Conservation (phyloP, 2,113 vertebrate species). For the Xiphorhynchus elegans region DNA sequence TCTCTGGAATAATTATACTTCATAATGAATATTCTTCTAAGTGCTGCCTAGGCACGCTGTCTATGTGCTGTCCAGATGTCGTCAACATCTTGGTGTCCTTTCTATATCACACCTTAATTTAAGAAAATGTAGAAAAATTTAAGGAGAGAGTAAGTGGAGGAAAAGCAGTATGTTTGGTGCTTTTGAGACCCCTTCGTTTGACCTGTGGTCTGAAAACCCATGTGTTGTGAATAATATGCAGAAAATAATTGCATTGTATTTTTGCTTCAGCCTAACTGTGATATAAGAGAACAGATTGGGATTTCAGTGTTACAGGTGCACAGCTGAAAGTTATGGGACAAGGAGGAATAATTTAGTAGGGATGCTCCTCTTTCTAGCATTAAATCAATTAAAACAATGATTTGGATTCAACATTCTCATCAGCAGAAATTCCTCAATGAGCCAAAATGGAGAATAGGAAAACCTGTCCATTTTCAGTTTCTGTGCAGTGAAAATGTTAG, state of each 20-base stretch:
- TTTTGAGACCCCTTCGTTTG: neutral
- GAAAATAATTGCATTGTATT: accelerated
- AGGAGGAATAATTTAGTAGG: neutral
- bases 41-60: neutral
- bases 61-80: neutral
- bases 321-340: neutral
- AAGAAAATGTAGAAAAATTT: neutral
- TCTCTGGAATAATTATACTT: neutral
- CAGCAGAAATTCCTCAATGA: neutral
- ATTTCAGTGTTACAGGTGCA: neutral
- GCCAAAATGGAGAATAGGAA: neutral
- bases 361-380: neutral
- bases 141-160: neutral
- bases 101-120: neutral
- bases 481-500: neutral
- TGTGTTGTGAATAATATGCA: neutral
- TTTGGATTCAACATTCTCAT: neutral
- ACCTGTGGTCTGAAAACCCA: neutral
- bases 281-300: neutral
- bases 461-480: neutral
- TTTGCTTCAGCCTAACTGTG: neutral
- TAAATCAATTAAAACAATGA: neutral
- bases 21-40: neutral
- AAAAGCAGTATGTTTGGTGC: neutral
- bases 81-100: neutral